phyloP scores from a whole-genome alignment of 2,797 vertebrate genomes.

The Halcyon smyrnensis region DNA sequence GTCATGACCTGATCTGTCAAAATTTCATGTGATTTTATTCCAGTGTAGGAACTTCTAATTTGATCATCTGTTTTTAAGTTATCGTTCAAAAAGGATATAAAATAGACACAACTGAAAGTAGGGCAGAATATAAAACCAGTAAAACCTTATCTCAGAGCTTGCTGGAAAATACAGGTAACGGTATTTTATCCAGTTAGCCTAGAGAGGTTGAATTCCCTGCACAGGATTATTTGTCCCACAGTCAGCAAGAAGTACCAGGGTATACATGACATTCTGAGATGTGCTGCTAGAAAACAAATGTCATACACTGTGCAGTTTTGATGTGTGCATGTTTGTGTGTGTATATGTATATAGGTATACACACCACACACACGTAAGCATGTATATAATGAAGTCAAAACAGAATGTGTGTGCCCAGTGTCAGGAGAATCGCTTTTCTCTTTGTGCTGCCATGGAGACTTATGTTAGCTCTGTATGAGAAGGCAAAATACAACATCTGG shows the following conservation, averaged over 20 bases:
- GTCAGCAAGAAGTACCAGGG: neutral
- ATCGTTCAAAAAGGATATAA: neutral
- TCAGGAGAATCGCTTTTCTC: neutral
- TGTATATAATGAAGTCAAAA: neutral
- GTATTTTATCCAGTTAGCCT: neutral
- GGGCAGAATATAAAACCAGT: neutral
- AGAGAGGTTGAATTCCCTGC: neutral
- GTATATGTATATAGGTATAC: no score
- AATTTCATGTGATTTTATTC: neutral
- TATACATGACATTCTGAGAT: neutral
- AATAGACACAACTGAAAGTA: neutral
- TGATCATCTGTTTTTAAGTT: neutral
- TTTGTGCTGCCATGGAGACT: neutral
- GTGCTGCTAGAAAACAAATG: neutral
- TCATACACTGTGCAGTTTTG: neutral
- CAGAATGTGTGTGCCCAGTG: neutral
- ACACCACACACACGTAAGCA: neutral
- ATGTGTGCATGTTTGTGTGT: neutral
- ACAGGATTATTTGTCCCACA: neutral
- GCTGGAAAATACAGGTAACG: neutral
- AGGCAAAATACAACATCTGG: neutral
- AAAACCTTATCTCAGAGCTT: neutral
- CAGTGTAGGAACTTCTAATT: neutral
- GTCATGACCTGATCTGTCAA: neutral
- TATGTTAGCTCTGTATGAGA: neutral